Percentiles rank a stretch among this genome's conserved stretches.
Evolutionary conservation across 2,797 vertebrate genomes (phyloP).

Genomic region (Cygnus olor): DNA sequence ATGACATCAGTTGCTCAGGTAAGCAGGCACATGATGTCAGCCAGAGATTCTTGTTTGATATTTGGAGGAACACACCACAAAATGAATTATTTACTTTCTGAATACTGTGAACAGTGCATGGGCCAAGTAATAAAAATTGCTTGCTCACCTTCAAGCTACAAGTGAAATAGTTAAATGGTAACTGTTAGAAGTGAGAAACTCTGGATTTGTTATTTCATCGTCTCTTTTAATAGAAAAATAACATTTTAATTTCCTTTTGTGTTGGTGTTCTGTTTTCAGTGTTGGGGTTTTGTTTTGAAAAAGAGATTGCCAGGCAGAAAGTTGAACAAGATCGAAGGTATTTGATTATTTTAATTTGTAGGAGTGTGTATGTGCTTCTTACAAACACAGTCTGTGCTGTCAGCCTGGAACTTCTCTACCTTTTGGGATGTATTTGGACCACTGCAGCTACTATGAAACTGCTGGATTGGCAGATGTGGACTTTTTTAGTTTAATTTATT

Average conservation of each 20-base stretch:
- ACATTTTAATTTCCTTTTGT: neutral
- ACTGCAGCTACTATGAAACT: neutral
- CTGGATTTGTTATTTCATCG: neutral
- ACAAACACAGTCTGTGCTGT: neutral
- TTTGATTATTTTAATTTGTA: conserved; percentile 31
- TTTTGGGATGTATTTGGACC: neutral
- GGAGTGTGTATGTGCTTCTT: neutral
- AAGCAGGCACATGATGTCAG: neutral
- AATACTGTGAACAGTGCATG: neutral
- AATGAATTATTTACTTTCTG: neutral
- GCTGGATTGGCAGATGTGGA: neutral
- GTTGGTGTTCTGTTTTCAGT: neutral
- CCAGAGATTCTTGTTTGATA: neutral
- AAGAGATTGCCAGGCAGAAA: neutral
- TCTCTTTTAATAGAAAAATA: neutral
- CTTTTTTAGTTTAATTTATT: conserved; percentile 43
- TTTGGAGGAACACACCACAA: neutral
- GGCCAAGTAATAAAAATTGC: neutral
- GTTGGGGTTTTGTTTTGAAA: neutral
- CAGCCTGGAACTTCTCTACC: neutral
- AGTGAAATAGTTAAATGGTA: neutral
- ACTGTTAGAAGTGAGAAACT: neutral
- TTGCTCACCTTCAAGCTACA: neutral
- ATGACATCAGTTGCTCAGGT: neutral
- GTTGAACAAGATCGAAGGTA: neutral